Evolutionary conservation across 2,113 vertebrate genomes (phyloP), one percentile per base, ranked within the genome.

Genomic region (Dryoscopus gambensis): DNA sequence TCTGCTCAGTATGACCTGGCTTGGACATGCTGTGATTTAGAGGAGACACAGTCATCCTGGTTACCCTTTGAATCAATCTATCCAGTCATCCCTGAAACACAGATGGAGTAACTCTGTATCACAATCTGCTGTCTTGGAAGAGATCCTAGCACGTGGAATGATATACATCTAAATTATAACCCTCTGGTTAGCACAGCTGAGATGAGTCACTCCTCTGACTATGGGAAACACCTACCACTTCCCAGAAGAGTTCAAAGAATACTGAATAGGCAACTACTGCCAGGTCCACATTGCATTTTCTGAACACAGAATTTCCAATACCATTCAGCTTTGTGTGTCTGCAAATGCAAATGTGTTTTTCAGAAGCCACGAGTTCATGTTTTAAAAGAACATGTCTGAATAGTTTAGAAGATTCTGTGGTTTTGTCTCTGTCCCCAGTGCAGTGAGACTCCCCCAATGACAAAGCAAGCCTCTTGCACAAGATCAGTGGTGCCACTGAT

Each of bases 41-140:
- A 69, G 65, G 65, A 79, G 69, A 76, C 28, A 62, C 11, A 62
- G 77, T 31, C 65, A 60, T 46, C 7, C 19, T 57, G 49, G 69
- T 71, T 78, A 84, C 52, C 65, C 74, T 89, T 44, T 44, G 89
- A 97, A 91, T 76, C 55, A 68, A 65, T 33, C 67, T 65, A 68
- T 25, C 74, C 69, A 91, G 62, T 56, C 84, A 92, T 64, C 57
- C 81, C 80, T 89, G 84, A 87, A 95, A 31, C 56, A 84, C 74
- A 69, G 84, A 95, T 73, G 84, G 87, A 93, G 77, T 31, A 84
- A 87, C 49, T 42, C 77, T 82, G 64, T 40, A 81, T 78, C 86
- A 81, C 94, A 94, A 52, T 78, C 91, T 93, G 91, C 87, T 91
- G 60, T 18, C 84, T 90, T 96, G 91, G 87, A 97, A 95, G 52